Conservation (phyloP, 2,888 invertebrate species). For the Melanchra persicariae region DNA sequence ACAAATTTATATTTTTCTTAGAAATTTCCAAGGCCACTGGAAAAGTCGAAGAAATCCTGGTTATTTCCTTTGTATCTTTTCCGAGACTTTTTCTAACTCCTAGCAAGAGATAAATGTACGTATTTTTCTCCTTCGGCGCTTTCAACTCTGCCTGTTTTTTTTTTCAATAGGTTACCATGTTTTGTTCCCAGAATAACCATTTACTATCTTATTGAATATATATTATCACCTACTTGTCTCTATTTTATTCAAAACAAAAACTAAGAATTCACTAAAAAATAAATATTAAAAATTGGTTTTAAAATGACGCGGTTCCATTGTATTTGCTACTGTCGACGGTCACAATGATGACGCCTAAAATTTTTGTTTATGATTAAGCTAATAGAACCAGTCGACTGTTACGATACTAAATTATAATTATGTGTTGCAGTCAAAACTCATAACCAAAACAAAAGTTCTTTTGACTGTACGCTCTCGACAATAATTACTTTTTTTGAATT, state of each 20-base stretch:
- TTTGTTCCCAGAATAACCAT: background rate
- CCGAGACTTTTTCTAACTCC: constrained; percentile 34
- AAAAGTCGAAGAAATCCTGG: constrained; percentile 1
- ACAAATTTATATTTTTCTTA: constrained; percentile 44
- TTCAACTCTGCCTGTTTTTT: background rate
- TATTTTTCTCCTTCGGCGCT: background rate
- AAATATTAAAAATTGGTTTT: too few species aligned
- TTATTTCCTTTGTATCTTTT: constrained; percentile 29
- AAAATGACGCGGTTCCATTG: background rate
- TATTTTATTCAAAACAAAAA: background rate
- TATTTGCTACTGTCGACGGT: background rate
- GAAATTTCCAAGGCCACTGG: constrained; percentile 8
- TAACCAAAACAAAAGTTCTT: too few species aligned
- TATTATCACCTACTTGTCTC: background rate
- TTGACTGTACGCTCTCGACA: too few species aligned
- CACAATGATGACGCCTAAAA: too few species aligned
- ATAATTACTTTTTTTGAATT: too few species aligned
- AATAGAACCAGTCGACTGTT: background rate
- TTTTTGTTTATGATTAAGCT: background rate
- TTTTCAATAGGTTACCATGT: background rate
- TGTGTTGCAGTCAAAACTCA: too few species aligned
- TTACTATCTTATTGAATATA: background rate
- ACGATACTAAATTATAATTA: background rate
- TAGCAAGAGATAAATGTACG: constrained; percentile 16
- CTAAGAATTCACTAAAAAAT: too few species aligned